phyloP scores from a whole-genome alignment of 1,140 invertebrate species.

The Rhopalosiphum padi region DNA sequence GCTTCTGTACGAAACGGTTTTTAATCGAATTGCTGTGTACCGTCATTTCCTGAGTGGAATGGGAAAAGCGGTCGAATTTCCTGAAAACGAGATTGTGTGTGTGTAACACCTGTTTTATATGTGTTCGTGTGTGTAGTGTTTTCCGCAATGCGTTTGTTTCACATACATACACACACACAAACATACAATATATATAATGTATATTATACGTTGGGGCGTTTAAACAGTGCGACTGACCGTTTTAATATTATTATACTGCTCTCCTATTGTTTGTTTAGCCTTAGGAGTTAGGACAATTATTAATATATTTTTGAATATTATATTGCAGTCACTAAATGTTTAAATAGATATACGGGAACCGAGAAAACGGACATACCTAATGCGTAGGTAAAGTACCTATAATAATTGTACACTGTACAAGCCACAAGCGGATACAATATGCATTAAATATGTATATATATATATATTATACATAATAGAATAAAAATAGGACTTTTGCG shows the following conservation, averaged over 20 bases:
- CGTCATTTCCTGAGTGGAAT: slow-evolving; percentile 49
- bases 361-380: not conserved
- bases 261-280: slow-evolving; percentile 12
- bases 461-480: not conserved
- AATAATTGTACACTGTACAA: not conserved
- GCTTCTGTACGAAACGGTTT: slow-evolving; percentile 54
- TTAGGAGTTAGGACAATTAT: slow-evolving; percentile 25
- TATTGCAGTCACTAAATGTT: not conserved
- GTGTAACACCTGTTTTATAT: slow-evolving; percentile 41
- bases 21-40: slow-evolving; percentile 57
- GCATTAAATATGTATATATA: not conserved
- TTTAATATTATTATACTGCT: slow-evolving; percentile 36
- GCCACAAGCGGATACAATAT: not conserved
- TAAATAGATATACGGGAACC: not conserved
- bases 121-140: not conserved
- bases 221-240: slow-evolving; percentile 33
- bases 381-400: not conserved
- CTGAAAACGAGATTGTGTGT: slow-evolving; percentile 40
- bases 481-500: not conserved
- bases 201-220: slow-evolving; percentile 17
- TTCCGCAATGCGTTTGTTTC: slow-evolving; percentile 41
- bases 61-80: slow-evolving; percentile 43
- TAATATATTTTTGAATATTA: slow-evolving; percentile 37
- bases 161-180: not conserved
- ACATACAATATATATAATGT: not conserved